Conservation (phyloP, 35 echinoderm and acorn worm genomes). For the Acanthaster planci region DNA sequence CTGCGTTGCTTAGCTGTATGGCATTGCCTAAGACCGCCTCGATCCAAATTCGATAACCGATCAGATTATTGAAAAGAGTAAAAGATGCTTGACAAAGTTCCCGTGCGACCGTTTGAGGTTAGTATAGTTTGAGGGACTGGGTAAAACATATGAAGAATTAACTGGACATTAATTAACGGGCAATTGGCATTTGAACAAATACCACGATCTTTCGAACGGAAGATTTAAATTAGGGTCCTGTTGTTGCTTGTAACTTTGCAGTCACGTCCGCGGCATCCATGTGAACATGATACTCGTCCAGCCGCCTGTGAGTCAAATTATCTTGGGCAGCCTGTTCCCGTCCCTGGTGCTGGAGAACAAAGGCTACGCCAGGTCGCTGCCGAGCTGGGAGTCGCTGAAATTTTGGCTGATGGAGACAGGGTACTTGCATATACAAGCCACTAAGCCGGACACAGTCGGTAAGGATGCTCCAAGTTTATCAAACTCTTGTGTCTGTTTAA, state of each 20-base stretch:
- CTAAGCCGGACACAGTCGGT: constrained; percentile 91
- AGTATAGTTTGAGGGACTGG: too few species aligned
- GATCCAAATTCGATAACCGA: too few species aligned
- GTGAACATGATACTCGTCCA: constrained; percentile 59
- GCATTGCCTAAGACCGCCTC: too few species aligned
- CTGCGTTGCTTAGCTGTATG: too few species aligned
- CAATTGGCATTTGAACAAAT: too few species aligned
- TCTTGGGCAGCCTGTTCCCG: constrained; percentile 66
- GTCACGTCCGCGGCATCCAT: constrained; percentile 74
- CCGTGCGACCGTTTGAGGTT: too few species aligned
- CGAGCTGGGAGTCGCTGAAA: constrained; percentile 8
- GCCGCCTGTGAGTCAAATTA: constrained; percentile 11
- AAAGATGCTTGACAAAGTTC: too few species aligned
- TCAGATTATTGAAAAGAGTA: too few species aligned
- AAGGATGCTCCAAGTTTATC: neutral
- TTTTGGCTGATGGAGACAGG: constrained; percentile 58
- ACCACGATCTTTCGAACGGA: too few species aligned
- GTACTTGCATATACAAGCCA: constrained; percentile 86
- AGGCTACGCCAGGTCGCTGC: constrained; percentile 50
- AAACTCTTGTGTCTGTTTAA: too few species aligned
- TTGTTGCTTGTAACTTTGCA: constrained; percentile 52
- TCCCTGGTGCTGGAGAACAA: constrained; percentile 22
- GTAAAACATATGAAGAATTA: too few species aligned
- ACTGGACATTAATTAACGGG: too few species aligned
- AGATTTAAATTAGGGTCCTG: neutral